These are phyloP conservation scores for Cebus imitator DNA, from an alignment of 2,113 vertebrate genomes.

Conservation along the genomic window DNA sequence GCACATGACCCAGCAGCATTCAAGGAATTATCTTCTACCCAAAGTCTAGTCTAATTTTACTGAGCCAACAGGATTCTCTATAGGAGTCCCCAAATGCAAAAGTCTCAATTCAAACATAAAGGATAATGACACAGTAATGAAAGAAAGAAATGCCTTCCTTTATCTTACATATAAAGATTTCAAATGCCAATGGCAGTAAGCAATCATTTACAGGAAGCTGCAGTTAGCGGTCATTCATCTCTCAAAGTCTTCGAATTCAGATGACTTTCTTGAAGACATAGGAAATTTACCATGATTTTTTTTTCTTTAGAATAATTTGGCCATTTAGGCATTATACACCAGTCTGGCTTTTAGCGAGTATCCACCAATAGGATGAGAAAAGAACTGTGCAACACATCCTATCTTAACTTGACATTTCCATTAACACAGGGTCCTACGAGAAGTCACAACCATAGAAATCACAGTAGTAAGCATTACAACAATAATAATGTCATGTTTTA, in stretches of 20 bases:
- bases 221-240: background rate
- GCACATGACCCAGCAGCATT: background rate
- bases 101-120: background rate
- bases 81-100: background rate
- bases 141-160: background rate
- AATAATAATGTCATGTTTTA: background rate
- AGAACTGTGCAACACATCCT: background rate
- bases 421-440: background rate
- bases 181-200: background rate
- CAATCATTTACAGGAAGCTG: background rate
- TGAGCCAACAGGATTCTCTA: background rate
- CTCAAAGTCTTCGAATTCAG: background rate
- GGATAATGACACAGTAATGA: background rate
- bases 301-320: background rate
- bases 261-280: background rate
- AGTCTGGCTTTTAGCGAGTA: slow-evolving; percentile 77
- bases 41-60: background rate
- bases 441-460: background rate
- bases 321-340: slow-evolving; percentile 70
- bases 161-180: background rate
- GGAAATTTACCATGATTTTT: background rate
- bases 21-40: accelerated
- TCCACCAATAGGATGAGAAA: slow-evolving; percentile 3
- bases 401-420: background rate
- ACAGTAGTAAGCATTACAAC: background rate